Evolutionary conservation across 2,888 invertebrate species (phyloP).

Genomic region (Furcula furcula): DNA sequence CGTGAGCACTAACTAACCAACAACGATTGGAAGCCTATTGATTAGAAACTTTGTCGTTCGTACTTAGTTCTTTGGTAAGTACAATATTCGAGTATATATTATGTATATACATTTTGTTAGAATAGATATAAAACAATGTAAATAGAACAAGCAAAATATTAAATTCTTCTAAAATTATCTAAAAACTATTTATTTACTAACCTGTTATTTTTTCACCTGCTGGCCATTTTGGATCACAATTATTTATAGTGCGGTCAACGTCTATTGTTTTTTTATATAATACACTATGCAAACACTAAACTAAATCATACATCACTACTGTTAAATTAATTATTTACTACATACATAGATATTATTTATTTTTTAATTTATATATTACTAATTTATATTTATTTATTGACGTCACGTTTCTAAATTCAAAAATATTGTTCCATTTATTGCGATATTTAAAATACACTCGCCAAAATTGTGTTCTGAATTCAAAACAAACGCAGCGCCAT

Average conservation of each 20-base stretch:
- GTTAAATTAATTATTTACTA: too few relatives aligned
- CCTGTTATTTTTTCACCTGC: neutral
- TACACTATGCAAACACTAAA: neutral
- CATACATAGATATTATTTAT: too few relatives aligned
- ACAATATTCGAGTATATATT: too few relatives aligned
- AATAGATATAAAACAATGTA: neutral
- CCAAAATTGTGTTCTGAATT: slow-evolving; percentile 17
- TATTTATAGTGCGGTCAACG: too few relatives aligned
- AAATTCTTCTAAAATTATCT: too few relatives aligned
- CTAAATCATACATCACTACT: neutral
- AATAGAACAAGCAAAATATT: neutral
- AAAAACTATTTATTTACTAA: neutral
- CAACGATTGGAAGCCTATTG: neutral
- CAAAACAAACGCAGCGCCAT: slow-evolving; percentile 7
- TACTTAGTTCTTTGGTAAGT: neutral
- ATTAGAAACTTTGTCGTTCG: too few relatives aligned
- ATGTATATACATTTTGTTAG: neutral
- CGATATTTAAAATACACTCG: slow-evolving; percentile 5
- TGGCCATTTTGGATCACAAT: neutral
- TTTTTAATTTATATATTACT: too few relatives aligned
- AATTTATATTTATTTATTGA: too few relatives aligned
- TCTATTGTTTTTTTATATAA: neutral
- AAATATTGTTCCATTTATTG: slow-evolving; percentile 11
- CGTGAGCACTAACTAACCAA: neutral
- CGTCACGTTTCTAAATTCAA: slow-evolving; percentile 3